A percentile compares a stretch with the other conserved stretches of the same genome.
Conservation (phyloP, 1,140 invertebrate genomes). For the Drosophila micromelanica region DNA sequence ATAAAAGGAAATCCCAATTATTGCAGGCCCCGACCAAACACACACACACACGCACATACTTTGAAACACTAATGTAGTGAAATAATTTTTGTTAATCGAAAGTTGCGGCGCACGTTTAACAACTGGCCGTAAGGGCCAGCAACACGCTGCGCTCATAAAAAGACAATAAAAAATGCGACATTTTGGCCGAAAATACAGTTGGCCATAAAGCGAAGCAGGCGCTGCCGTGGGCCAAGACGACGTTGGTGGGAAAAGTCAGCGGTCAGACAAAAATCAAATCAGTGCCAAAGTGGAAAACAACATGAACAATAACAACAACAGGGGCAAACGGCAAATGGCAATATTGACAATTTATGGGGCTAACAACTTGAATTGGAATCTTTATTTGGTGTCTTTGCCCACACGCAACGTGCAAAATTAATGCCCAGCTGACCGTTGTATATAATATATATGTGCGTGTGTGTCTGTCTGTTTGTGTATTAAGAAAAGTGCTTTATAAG, state of each 20-base stretch:
- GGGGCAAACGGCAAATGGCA: slow-evolving; percentile 40
- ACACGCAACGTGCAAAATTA: slow-evolving; percentile 61
- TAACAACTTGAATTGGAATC: slow-evolving; percentile 44
- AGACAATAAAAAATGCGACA: slow-evolving; percentile 80
- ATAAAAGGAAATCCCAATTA: slow-evolving; percentile 67
- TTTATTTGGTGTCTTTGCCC: slow-evolving; percentile 43
- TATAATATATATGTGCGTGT: neutral
- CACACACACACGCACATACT: slow-evolving; percentile 29
- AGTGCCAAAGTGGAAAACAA: slow-evolving; percentile 71
- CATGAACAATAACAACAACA: slow-evolving; percentile 37
- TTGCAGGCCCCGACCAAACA: slow-evolving; percentile 21
- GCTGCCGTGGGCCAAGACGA: slow-evolving; percentile 19
- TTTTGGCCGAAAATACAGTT: slow-evolving; percentile 71
- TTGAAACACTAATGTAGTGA: slow-evolving; percentile 73
- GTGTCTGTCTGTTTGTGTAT: slow-evolving; percentile 30
- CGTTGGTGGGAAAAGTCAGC: slow-evolving; percentile 33
- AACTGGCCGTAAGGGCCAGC: slow-evolving; percentile 50
- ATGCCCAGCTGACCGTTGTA: slow-evolving; percentile 15
- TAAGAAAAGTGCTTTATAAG: slow-evolving; percentile 76
- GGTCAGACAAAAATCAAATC: slow-evolving; percentile 60
- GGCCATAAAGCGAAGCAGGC: slow-evolving; percentile 54
- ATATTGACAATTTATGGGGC: slow-evolving; percentile 75
- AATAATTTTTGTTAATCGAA: slow-evolving; percentile 82
- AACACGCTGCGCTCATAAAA: slow-evolving; percentile 79
- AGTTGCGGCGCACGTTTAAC: slow-evolving; percentile 78